Evolutionary conservation across 2,797 vertebrate species (phyloP), one percentile per base, ranked within the genome.

Genomic region (Miichthys miiuy): DNA sequence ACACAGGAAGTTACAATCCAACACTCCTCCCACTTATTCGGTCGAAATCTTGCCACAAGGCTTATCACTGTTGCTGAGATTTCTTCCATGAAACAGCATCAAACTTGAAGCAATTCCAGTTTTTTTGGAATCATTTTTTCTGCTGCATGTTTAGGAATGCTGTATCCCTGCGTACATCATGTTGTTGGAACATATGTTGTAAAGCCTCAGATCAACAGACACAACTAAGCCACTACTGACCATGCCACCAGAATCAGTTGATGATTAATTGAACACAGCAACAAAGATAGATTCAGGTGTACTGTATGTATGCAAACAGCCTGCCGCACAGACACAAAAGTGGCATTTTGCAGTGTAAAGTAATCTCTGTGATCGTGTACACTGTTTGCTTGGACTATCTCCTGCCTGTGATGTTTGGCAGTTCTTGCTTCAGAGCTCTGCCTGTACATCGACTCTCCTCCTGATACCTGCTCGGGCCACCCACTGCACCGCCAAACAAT

Each of bases 401-500:
- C 11, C 34, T 38, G 63, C 62, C 68, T 62, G 75, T 79, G 68
- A 68, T 81, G 63, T 66, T 86, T 89, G 85, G 81, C 76, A 27
- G 11, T 9, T 34, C 61, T 72, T 51, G 69, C 57, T 50, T 48
- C 65, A 67, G 51, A 73, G 54, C 79, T 86, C 57, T 56, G 66
- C 25, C 30, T 50, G 17, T 20, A 10, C 64, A 21, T 23, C 30
- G 34, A 55, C 52, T 60, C 38, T 71, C 27, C 56, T 62, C 27
- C 56, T 25, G 27, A 23, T 18, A 74, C 68, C 67, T 23, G 72
- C 81, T 58, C 25, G 18, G 88, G 79, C 91, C 92, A 93, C 91
- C 87, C 90, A 90, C 87, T 5, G 71, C 82, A 80, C 70, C 14
- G 9, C 47, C 64, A 72, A 83, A 91, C 85, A 91, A 82, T 74